Conservation (phyloP, 2,797 vertebrate genomes). For the Pangasius mekongensis region DNA sequence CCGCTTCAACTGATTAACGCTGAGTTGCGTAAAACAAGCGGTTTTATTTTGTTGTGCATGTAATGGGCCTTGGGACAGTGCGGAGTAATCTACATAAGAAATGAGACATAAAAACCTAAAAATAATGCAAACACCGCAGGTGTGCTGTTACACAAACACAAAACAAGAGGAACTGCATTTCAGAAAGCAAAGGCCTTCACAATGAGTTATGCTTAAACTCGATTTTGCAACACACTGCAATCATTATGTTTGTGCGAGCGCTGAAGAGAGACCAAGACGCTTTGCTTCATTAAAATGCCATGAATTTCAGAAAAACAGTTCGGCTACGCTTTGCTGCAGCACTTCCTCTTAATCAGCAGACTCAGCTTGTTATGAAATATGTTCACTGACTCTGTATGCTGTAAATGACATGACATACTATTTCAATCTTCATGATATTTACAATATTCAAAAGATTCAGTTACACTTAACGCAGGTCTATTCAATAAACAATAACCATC, state of each 20-base stretch:
- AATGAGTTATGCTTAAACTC: neutral
- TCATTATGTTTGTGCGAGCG: neutral
- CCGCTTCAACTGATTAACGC: slow-evolving; percentile 6
- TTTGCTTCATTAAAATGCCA: slow-evolving; percentile 30
- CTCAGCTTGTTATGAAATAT: neutral
- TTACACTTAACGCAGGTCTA: neutral
- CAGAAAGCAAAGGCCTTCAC: neutral
- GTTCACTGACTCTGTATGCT: neutral
- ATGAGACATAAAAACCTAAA: slow-evolving; percentile 25
- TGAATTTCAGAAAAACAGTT: slow-evolving; percentile 1
- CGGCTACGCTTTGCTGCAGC: neutral
- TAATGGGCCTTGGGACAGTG: slow-evolving; percentile 28
- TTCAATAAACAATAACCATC: neutral
- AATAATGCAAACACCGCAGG: slow-evolving; percentile 16
- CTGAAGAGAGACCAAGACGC: neutral
- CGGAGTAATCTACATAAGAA: slow-evolving; percentile 35
- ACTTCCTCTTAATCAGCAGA: slow-evolving; percentile 1
- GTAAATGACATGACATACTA: neutral
- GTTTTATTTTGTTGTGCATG: slow-evolving; percentile 28
- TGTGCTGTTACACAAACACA: neutral
- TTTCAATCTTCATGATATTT: neutral
- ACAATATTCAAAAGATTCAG: neutral
- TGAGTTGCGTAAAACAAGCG: neutral
- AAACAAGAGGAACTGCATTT: neutral
- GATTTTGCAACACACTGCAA: slow-evolving; percentile 1